These are phyloP conservation scores for Crambe crambe DNA, from an alignment of 37 sponge, comb jelly and placozoan species.

Conservation along the genomic window DNA sequence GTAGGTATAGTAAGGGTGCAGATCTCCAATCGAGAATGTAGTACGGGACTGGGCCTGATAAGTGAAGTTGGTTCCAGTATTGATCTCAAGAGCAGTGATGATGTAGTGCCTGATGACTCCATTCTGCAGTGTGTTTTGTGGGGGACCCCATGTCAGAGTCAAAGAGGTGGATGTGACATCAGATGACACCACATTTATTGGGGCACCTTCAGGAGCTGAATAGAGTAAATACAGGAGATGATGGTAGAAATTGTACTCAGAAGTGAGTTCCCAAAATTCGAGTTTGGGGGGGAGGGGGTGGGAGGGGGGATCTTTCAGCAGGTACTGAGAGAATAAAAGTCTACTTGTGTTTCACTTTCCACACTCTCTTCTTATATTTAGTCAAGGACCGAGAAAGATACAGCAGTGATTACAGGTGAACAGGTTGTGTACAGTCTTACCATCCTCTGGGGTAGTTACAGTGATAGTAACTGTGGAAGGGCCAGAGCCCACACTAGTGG, in stretches of 20 bases:
- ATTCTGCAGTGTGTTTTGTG: constrained; percentile 14
- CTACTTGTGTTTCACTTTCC: too few relatives aligned
- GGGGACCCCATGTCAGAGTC: constrained; percentile 28
- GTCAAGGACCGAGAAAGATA: too few relatives aligned
- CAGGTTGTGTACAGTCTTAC: background rate
- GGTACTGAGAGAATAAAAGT: too few relatives aligned
- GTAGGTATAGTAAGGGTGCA: constrained; percentile 28
- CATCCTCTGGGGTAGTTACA: constrained; percentile 23
- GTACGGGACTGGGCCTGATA: background rate
- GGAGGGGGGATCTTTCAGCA: too few relatives aligned
- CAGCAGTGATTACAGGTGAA: background rate
- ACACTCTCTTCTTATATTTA: background rate
- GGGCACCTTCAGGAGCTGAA: constrained; percentile 32
- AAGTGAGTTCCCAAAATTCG: too few relatives aligned
- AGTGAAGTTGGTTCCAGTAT: constrained; percentile 9
- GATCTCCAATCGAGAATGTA: constrained; percentile 7
- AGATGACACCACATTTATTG: background rate
- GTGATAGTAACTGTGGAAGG: constrained; percentile 6
- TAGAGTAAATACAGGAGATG: too few relatives aligned
- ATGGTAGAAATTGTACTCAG: too few relatives aligned
- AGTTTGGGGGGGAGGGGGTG: too few relatives aligned
- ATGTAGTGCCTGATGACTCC: constrained; percentile 38
- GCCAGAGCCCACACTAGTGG: constrained; percentile 12
- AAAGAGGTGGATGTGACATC: constrained; percentile 3
- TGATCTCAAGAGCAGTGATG: background rate